Conservation (phyloP, 1,140 invertebrate species). For the Daktulosphaira vitifoliae region DNA sequence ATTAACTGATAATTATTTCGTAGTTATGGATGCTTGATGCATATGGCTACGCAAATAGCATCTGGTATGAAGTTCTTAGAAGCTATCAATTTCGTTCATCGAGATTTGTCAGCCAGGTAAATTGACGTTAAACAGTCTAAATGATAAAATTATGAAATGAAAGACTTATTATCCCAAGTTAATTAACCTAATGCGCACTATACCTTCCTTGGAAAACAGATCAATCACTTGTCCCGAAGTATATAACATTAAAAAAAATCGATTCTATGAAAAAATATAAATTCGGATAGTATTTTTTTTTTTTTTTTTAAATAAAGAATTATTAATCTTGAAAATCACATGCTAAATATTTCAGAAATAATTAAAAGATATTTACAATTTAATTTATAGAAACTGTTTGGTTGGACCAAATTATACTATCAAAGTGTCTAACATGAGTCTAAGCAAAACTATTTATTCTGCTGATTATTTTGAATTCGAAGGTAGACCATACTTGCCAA, state of each 20-base stretch:
- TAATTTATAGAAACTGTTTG: conserved; percentile 65
- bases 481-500: conserved; percentile 67
- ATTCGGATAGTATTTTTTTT: too few relatives aligned
- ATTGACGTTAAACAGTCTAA: too few relatives aligned
- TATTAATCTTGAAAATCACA: too few relatives aligned
- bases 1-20: conserved; percentile 36
- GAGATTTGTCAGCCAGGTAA: conserved; percentile 68
- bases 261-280: too few relatives aligned
- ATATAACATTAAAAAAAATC: too few relatives aligned
- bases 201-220: too few relatives aligned
- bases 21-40: conserved; percentile 60
- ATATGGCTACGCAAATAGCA: conserved; percentile 70
- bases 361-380: conserved; percentile 7
- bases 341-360: conserved; percentile 12
- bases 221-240: too few relatives aligned
- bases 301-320: too few relatives aligned
- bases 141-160: too few relatives aligned
- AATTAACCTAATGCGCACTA: too few relatives aligned
- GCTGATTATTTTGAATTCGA: conserved; percentile 75
- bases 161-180: too few relatives aligned
- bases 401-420: conserved; percentile 68
- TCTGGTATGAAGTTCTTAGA: conserved; percentile 80
- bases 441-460: conserved; percentile 73
- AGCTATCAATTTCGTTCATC: conserved; percentile 66
- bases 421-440: conserved; percentile 83